Base-by-base conservation (phyloP, 2,888 invertebrate genomes). In the Eurytoma adleriae region DNA sequence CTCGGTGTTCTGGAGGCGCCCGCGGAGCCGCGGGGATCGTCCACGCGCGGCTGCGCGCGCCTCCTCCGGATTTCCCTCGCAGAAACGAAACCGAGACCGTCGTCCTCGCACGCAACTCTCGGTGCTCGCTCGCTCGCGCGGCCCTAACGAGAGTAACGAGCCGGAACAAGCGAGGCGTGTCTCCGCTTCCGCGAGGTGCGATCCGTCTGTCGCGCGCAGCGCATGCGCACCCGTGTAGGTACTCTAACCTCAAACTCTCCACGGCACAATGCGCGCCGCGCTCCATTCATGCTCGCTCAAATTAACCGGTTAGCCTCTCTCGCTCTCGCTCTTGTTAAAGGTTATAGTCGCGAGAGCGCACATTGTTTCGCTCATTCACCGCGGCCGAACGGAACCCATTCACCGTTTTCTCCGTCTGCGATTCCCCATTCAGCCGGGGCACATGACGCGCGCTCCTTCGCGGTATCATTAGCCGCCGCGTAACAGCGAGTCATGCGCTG, bases 91-190 rank as follows among this genome's bases (percentile, higher is more conserved):
- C 40, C 40, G 40, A 40, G 40, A 40, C 40, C 40, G 40, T 40
- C 40, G 40, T 10, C 40, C 40, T 7, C 40, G 40, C 48, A n/a
- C n/a, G 18, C 14, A 30, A 13, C 10, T 68, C 14, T 12, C 68
- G 24, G 27, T 14, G 3, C 18, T 30, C 24, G 24, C 56, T 18
- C 14, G 24, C 48, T 1, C 48, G 20, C 24, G 40, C 70, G 56
- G 16, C 69, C 40, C 59, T 59, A 71, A 71, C 20, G 59, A 24
- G 66, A 57, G 50, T 78, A 77, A 78, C 77, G 71, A 78, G 66
- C 54, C 61, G 78, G 83, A 85, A 85, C 85, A 86, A 87, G 85
- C 88, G 86, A 88, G 86, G 86, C 89, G 87, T 89, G 89, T 89
- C 87, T 89, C 89, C 89, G 89, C 87, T 90, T 89, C 89, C n/a